Evolutionary conservation across 2,797 vertebrate species (phyloP), one percentile per base, ranked within the genome.

Genomic region (Morelia viridis): DNA sequence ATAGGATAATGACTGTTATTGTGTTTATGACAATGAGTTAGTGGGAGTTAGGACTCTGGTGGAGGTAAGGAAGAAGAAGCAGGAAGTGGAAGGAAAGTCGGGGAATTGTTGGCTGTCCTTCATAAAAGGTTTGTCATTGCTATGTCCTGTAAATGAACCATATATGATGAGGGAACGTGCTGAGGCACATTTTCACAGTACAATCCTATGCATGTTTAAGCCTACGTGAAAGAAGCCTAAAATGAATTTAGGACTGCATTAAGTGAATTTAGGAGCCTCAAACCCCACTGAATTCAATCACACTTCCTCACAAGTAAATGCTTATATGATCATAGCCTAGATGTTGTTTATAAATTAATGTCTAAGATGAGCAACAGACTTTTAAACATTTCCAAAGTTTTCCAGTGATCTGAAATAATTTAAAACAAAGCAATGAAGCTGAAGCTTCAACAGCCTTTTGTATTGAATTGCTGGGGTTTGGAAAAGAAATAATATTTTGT

Each of bases 1-100:
- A 96, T 91, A 95, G 93, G 87, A 95, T 97, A 96, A 96, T 97
- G 95, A 94, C 62, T 96, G 94, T 96, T 97, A 94, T 96, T 96
- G 93, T 92, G 26, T 94, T 93, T 95, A 68, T 93, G 90, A 95
- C 96, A 95, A 96, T 96, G 95, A 95, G 94, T 89, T 92, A 90
- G 93, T 93, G 85, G 95, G 96, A 96, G 95, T 91, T 60, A 92
- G 90, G 95, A 96, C 94, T 95, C 91, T 96, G 91, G 94, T 96
- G 85, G 93, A 96, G 94, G 95, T 93, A 92, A 80, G 91, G 53
- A 62, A 31, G 65, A 91, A 91, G 26, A 88, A 76, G 15, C 50
- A 95, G 95, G 92, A 96, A 95, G 88, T 94, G 64, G 91, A 92
- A 89, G 71, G 92, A 90, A 15, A 64, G 91, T 50, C 3, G 41